A percentile compares a stretch with the other conserved stretches of the same genome.
Conservation (phyloP, 2,888 invertebrate species). For the Spodoptera picta region DNA sequence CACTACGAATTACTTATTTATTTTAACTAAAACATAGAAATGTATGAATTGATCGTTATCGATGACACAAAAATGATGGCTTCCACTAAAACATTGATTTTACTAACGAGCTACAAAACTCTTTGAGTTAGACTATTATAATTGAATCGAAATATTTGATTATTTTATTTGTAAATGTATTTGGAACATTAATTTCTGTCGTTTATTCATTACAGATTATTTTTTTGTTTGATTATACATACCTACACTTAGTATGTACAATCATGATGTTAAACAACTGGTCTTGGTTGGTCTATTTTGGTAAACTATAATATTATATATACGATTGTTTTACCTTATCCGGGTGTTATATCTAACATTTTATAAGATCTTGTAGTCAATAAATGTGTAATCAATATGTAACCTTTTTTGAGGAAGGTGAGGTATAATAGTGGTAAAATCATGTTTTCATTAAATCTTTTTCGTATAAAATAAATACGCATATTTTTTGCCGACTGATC, state of each 20-base stretch:
- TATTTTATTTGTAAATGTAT: slow-evolving; percentile 4
- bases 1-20: neutral
- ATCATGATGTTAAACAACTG: too few relatives aligned
- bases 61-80: slow-evolving; percentile 31
- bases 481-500: slow-evolving; percentile 31
- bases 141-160: slow-evolving; percentile 33
- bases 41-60: slow-evolving; percentile 35
- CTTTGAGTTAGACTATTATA: slow-evolving; percentile 20
- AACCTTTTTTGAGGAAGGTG: too few relatives aligned
- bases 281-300: too few relatives aligned
- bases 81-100: slow-evolving; percentile 29
- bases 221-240: too few relatives aligned
- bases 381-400: too few relatives aligned
- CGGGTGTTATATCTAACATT: too few relatives aligned
- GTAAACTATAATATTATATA: too few relatives aligned
- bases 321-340: too few relatives aligned
- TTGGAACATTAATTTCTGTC: slow-evolving; percentile 1
- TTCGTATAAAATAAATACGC: slow-evolving; percentile 19
- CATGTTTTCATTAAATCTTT: neutral
- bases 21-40: slow-evolving; percentile 13
- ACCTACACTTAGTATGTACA: too few relatives aligned
- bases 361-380: too few relatives aligned
- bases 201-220: too few relatives aligned
- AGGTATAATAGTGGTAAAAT: too few relatives aligned
- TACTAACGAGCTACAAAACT: slow-evolving; percentile 42